Conservation (phyloP, 2,888 invertebrate genomes). For the Lochmaea capreae region DNA sequence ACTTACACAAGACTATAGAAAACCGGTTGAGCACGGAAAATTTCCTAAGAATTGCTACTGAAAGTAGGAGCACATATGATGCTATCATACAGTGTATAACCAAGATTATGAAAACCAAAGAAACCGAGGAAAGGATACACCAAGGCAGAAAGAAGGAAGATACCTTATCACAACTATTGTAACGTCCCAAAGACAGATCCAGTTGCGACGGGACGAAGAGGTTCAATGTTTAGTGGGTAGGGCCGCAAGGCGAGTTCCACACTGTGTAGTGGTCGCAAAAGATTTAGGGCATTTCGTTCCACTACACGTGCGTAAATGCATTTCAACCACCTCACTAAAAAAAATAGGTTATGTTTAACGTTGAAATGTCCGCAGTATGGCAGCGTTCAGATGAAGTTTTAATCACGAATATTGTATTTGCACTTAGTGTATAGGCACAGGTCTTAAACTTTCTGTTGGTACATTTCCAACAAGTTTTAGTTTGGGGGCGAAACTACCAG, state of each 20-base stretch:
- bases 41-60: too few species aligned
- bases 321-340: neutral
- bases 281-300: neutral
- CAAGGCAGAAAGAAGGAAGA: neutral
- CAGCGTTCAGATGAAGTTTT: too few species aligned
- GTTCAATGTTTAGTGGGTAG: slow-evolving; percentile 1
- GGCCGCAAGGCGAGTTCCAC: neutral
- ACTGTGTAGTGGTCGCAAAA: neutral
- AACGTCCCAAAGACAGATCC: neutral
- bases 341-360: neutral
- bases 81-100: neutral
- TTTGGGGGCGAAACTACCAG: too few species aligned
- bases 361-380: too few species aligned
- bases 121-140: neutral
- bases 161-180: neutral
- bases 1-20: too few species aligned
- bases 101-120: neutral
- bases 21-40: neutral
- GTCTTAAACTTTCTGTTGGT: too few species aligned
- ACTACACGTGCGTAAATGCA: neutral
- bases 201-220: neutral
- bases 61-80: too few species aligned
- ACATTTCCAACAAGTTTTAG: too few species aligned
- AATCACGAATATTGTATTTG: too few species aligned
- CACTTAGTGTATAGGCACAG: too few species aligned